Percentiles rank a stretch among this genome's conserved stretches.
Conservation (phyloP, 30 jellyfish, hydroid and myxozoan species). For the Calvadosia cruxmelitensis region DNA sequence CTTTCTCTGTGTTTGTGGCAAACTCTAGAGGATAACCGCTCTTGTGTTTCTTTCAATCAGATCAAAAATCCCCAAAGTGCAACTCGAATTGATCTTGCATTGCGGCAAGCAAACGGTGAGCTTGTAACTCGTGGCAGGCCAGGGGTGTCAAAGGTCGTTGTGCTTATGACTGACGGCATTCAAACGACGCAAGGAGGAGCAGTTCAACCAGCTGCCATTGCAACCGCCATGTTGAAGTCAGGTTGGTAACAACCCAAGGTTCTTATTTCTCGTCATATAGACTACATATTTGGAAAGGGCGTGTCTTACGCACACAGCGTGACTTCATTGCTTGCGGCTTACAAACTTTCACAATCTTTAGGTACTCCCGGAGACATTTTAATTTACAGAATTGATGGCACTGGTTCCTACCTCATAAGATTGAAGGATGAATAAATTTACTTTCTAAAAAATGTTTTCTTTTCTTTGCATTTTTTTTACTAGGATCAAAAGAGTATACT, state of each 20-base stretch:
- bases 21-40: too few relatives aligned
- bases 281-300: not conserved
- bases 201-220: conserved; percentile 21
- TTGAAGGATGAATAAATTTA: too few relatives aligned
- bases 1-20: too few relatives aligned
- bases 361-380: too few relatives aligned
- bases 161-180: conserved; percentile 73
- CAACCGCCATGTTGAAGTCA: conserved; percentile 2
- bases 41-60: too few relatives aligned
- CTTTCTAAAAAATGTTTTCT: too few relatives aligned
- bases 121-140: conserved; percentile 32
- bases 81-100: conserved; percentile 69
- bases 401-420: too few relatives aligned
- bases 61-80: conserved; percentile 67
- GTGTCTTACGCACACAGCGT: not conserved
- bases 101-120: conserved; percentile 51
- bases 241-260: conserved; percentile 6
- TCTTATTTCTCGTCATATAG: conserved; percentile 21
- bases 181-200: conserved; percentile 40
- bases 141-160: conserved; percentile 52
- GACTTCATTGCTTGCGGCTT: too few relatives aligned
- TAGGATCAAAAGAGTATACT: too few relatives aligned
- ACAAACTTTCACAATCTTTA: too few relatives aligned
- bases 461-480: too few relatives aligned
- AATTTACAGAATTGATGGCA: too few relatives aligned